phyloP scores from a whole-genome alignment of 2,888 invertebrate genomes.

The Bibio marci region DNA sequence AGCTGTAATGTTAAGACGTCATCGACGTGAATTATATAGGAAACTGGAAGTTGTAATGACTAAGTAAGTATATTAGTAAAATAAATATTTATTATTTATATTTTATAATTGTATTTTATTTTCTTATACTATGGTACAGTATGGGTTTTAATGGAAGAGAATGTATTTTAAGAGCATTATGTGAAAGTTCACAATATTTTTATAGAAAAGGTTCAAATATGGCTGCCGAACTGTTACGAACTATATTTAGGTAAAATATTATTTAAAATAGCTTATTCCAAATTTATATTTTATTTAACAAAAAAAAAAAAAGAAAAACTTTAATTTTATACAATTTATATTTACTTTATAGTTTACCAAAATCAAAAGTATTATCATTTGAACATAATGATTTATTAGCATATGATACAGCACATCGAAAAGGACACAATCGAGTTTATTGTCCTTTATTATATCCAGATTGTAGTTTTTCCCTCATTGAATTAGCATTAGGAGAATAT shows the following conservation, averaged over 20 bases:
- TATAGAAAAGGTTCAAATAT: constrained; percentile 42
- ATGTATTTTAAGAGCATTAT: constrained; percentile 53
- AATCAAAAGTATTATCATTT: constrained; percentile 38
- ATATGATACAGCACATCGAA: constrained; percentile 46
- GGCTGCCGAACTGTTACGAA: constrained; percentile 50
- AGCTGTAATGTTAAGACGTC: constrained; percentile 37
- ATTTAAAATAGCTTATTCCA: neutral
- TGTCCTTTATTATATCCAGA: constrained; percentile 38
- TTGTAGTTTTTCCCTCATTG: constrained; percentile 55
- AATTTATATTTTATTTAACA: neutral
- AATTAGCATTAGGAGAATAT: constrained; percentile 45
- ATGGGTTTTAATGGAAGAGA: constrained; percentile 58
- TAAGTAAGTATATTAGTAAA: constrained; percentile 40
- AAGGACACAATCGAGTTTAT: constrained; percentile 18
- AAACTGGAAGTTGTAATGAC: constrained; percentile 50
- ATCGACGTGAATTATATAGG: constrained; percentile 47
- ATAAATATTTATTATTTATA: constrained; percentile 8
- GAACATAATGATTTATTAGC: constrained; percentile 47
- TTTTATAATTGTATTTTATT: neutral
- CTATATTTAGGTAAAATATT: constrained; percentile 52
- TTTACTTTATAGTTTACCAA: constrained; percentile 40
- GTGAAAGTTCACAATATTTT: constrained; percentile 50
- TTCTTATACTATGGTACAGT: constrained; percentile 25
- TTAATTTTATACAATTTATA: too few relatives aligned
- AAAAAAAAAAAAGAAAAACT: too few relatives aligned